Percentiles rank a stretch among this genome's conserved stretches.
Evolutionary conservation across 2,888 invertebrate genomes (phyloP).

Genomic region (Erebia aethiops): DNA sequence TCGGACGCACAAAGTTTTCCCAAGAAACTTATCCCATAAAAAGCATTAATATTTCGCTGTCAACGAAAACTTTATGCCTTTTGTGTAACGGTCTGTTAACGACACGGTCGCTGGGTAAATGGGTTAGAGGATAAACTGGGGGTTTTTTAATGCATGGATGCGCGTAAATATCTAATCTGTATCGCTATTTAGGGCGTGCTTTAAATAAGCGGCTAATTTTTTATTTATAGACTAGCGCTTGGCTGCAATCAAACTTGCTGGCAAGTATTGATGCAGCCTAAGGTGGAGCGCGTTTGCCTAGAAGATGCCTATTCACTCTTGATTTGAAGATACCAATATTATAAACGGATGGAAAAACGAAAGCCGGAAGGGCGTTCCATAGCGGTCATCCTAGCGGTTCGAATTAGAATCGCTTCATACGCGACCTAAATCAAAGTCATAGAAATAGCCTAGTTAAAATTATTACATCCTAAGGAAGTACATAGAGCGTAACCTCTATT

Average conservation of each 20-base stretch:
- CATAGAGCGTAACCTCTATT: background rate
- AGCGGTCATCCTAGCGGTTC: too few relatives aligned
- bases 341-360: too few relatives aligned
- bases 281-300: too few relatives aligned
- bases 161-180: conserved; percentile 24
- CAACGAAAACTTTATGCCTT: conserved; percentile 37
- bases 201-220: background rate
- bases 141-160: conserved; percentile 32
- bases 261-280: too few relatives aligned
- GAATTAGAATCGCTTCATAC: too few relatives aligned
- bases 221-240: too few relatives aligned
- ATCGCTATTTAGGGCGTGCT: background rate
- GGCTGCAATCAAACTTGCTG: too few relatives aligned
- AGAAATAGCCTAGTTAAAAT: background rate
- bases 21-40: conserved; percentile 38
- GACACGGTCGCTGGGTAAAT: conserved; percentile 38
- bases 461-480: background rate
- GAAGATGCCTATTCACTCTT: too few relatives aligned
- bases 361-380: too few relatives aligned
- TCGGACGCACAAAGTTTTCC: conserved; percentile 19
- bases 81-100: conserved; percentile 35
- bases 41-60: conserved; percentile 41
- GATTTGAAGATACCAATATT: too few relatives aligned
- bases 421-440: background rate
- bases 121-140: conserved; percentile 30